These are phyloP conservation scores for Temnothorax ravouxi DNA, from an alignment of 2,888 invertebrate genomes.

Conservation along the genomic window DNA sequence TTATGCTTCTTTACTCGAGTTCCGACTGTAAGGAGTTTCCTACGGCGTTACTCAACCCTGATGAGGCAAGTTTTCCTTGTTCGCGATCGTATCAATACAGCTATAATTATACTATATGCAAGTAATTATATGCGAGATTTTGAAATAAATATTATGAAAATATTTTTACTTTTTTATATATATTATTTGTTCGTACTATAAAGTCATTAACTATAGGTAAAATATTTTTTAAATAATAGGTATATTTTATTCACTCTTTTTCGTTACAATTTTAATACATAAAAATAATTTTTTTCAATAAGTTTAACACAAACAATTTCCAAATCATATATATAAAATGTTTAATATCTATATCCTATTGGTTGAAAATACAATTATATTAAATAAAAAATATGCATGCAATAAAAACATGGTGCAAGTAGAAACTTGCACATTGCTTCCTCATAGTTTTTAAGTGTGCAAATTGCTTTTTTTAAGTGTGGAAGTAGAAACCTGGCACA, in stretches of 20 bases:
- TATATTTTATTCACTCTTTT: background rate
- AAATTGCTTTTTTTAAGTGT: no score
- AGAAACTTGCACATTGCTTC: no score
- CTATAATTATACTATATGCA: constrained; percentile 38
- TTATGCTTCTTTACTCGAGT: constrained; percentile 51
- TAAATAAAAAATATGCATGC: background rate
- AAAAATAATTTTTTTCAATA: background rate
- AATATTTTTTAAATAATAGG: background rate
- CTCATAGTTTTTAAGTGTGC: no score
- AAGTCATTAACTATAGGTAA: background rate
- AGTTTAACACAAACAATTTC: background rate
- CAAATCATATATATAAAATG: background rate
- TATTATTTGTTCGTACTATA: background rate
- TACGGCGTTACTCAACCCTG: constrained; percentile 19
- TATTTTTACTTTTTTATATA: constrained; percentile 2
- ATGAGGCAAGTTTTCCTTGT: constrained; percentile 33
- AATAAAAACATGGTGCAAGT: no score
- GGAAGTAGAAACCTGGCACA: no score
- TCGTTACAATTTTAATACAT: background rate
- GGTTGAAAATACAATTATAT: background rate
- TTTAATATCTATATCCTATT: background rate
- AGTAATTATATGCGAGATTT: constrained; percentile 9
- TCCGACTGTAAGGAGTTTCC: constrained; percentile 11
- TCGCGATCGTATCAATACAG: constrained; percentile 23
- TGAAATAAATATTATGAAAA: background rate